Evolutionary conservation across 92 coral and sea anemone species (phyloP).

Genomic region (Palythoa heliodiscus): DNA sequence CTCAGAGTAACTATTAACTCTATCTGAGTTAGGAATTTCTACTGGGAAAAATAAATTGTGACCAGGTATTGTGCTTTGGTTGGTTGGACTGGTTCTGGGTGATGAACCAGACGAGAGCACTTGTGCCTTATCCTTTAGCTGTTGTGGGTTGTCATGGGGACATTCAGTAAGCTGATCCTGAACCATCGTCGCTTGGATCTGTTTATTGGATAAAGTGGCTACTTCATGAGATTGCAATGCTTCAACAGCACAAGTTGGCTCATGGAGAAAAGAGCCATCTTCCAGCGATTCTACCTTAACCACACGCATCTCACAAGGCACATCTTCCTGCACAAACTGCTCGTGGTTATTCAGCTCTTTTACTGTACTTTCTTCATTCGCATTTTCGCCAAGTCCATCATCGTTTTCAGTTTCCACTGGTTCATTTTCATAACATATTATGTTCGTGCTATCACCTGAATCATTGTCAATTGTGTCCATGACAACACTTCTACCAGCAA

Average conservation of each 20-base stretch:
- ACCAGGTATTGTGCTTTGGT: not conserved
- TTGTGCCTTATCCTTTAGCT: not conserved
- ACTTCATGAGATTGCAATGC: not conserved
- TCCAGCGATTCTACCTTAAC: constrained; percentile 24
- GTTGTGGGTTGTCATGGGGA: constrained; percentile 5
- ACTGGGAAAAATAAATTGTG: constrained; percentile 2
- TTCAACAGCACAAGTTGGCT: not conserved
- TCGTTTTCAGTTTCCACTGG: not conserved
- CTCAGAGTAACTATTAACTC: not conserved
- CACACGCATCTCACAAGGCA: constrained; percentile 8
- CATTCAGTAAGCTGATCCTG: not conserved
- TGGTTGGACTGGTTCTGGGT: not conserved
- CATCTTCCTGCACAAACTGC: not conserved
- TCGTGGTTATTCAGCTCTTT: not conserved
- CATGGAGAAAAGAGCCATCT: not conserved
- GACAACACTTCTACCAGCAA: not conserved
- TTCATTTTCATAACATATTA: not conserved
- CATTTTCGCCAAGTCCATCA: not conserved
- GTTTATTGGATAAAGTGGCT: not conserved
- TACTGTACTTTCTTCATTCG: not conserved
- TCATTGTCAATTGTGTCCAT: not conserved
- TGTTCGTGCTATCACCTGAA: not conserved
- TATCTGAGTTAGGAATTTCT: not conserved
- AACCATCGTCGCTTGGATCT: not conserved
- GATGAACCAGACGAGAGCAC: not conserved